Percentiles rank a stretch among this genome's conserved stretches.
Conservation (phyloP, 1,140 invertebrate species). For the Heterodera schachtii region DNA sequence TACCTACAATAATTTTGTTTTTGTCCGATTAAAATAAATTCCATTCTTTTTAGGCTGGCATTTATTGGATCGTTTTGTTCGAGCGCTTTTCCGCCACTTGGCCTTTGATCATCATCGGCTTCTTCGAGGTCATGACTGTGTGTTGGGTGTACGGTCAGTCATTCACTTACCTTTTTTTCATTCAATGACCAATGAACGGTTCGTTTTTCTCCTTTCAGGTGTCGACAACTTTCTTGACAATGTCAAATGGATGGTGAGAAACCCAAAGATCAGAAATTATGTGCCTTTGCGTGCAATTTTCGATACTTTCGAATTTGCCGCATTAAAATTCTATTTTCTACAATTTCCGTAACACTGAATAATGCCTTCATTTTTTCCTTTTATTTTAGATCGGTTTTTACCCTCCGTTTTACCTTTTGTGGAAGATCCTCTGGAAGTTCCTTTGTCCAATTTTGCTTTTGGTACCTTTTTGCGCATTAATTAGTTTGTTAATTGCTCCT, state of each 20-base stretch:
- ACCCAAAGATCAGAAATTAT: neutral
- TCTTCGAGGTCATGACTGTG: conserved; percentile 62
- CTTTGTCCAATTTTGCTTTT: conserved; percentile 61
- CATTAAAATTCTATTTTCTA: too few relatives aligned
- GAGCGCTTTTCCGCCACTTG: conserved; percentile 59
- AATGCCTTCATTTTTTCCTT: too few relatives aligned
- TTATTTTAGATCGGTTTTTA: conserved; percentile 48
- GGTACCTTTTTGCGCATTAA: conserved; percentile 28
- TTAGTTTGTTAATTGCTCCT: conserved; percentile 20
- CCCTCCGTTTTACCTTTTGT: conserved; percentile 57
- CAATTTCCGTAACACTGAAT: too few relatives aligned
- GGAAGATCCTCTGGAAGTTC: conserved; percentile 65
- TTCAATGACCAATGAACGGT: neutral
- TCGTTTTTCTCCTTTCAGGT: conserved; percentile 39
- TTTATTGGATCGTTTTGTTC: conserved; percentile 64
- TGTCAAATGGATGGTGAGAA: conserved; percentile 50
- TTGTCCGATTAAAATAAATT: neutral
- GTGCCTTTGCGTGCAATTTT: too few relatives aligned
- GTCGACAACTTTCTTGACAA: conserved; percentile 65
- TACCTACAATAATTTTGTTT: neutral
- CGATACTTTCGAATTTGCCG: too few relatives aligned
- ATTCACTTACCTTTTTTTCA: conserved; percentile 14
- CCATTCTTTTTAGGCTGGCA: conserved; percentile 50
- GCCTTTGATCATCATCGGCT: conserved; percentile 63
- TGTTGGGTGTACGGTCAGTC: conserved; percentile 57